Conservation (phyloP, 2,113 vertebrate species). For the Ellobius talpinus region DNA sequence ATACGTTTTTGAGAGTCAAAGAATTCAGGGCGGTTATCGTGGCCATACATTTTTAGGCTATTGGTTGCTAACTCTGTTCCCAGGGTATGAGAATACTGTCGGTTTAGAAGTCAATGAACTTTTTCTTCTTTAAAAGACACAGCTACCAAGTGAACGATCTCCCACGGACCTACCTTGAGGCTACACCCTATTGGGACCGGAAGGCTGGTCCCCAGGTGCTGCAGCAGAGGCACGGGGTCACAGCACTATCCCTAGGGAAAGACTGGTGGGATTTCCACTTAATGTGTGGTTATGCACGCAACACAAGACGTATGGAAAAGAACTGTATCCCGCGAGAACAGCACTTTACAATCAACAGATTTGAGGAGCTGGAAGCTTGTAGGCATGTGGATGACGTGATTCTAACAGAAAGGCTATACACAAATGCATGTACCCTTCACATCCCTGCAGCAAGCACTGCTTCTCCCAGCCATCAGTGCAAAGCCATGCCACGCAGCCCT, state of each 20-base stretch:
- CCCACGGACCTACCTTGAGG: fast-evolving
- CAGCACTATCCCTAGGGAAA: not conserved
- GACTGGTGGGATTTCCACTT: too few relatives aligned
- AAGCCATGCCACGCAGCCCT: not conserved
- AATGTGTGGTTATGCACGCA: not conserved
- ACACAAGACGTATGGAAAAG: not conserved
- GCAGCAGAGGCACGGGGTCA: not conserved
- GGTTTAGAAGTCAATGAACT: not conserved
- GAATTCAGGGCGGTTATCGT: not conserved
- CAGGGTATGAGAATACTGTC: not conserved
- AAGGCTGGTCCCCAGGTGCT: not conserved
- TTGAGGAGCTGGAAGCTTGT: not conserved
- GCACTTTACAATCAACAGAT: not conserved
- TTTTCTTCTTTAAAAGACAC: not conserved
- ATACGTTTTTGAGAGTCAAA: not conserved
- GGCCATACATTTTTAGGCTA: not conserved
- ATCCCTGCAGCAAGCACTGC: not conserved
- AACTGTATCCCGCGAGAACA: not conserved
- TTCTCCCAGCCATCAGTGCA: not conserved
- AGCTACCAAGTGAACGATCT: too few relatives aligned
- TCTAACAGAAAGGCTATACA: not conserved
- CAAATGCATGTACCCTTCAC: not conserved
- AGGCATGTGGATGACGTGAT: not conserved
- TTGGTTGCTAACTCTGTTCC: not conserved
- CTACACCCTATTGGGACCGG: not conserved